phyloP scores from a whole-genome alignment of 2,113 vertebrate species.

The Cardinalis cardinalis region DNA sequence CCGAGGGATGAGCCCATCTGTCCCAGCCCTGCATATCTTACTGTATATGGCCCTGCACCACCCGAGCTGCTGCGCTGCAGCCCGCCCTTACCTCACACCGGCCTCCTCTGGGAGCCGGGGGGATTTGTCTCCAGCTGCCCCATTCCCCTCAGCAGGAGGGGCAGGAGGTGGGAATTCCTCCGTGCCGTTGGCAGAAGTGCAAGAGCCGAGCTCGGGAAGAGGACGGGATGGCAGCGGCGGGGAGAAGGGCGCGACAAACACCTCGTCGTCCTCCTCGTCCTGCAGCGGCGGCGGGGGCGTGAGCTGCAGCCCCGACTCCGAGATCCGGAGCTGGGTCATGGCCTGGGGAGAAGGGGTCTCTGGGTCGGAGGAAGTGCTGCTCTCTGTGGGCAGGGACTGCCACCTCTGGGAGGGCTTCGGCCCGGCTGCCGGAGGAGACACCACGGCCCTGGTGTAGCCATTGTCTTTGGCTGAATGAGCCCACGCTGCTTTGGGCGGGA shows the following conservation, averaged over 20 bases:
- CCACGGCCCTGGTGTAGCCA: not conserved
- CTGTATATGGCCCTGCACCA: not conserved
- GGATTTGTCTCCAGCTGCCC: not conserved
- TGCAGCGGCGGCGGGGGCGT: not conserved
- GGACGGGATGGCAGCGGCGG: not conserved
- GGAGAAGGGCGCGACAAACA: conserved; percentile 73
- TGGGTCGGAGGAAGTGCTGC: conserved; percentile 63
- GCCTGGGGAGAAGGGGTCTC: conserved; percentile 37
- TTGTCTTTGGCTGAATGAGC: not conserved
- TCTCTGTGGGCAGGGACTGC: conserved; percentile 15
- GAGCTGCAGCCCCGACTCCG: conserved; percentile 74
- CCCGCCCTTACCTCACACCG: conserved; percentile 53
- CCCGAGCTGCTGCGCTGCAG: rapidly evolving
- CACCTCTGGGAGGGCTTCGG: conserved; percentile 18
- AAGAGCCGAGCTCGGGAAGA: conserved; percentile 20
- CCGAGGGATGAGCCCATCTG: not conserved
- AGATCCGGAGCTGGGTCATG: conserved; percentile 76
- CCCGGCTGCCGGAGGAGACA: not conserved
- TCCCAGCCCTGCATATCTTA: not conserved
- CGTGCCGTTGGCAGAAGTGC: not conserved
- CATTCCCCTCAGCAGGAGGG: not conserved
- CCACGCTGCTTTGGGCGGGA: conserved; percentile 26
- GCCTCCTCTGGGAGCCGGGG: not conserved
- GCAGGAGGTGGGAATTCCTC: conserved; percentile 72
- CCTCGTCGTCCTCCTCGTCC: conserved; percentile 81